Evolutionary conservation across 1,140 invertebrate genomes (phyloP).

Genomic region (Ditylenchus dipsaci): DNA sequence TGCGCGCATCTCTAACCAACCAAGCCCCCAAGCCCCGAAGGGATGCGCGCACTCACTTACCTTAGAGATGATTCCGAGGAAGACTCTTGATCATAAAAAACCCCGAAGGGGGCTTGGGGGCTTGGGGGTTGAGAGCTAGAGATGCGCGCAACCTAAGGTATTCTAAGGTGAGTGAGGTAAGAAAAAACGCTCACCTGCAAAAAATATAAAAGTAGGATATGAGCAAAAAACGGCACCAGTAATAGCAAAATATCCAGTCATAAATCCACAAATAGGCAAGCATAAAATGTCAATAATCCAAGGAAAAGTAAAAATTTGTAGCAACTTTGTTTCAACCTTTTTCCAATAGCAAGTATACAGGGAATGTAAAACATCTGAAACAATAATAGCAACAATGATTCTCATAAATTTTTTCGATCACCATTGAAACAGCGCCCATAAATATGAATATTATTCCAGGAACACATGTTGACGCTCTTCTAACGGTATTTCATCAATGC

Average conservation of each 20-base stretch:
- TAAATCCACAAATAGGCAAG: constrained; percentile 14
- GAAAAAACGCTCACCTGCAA: constrained; percentile 8
- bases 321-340: constrained; percentile 26
- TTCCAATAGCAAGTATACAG: constrained; percentile 26
- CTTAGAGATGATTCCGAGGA: too few relatives aligned
- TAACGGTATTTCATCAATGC: constrained; percentile 16
- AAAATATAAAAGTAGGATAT: constrained; percentile 18
- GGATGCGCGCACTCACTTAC: too few relatives aligned
- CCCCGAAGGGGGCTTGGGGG: too few relatives aligned
- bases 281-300: constrained; percentile 34
- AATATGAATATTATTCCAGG: not conserved
- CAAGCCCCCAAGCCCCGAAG: too few relatives aligned
- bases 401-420: not conserved
- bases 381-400: constrained; percentile 9
- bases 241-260: constrained; percentile 27
- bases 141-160: too few relatives aligned
- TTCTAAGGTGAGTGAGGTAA: too few relatives aligned
- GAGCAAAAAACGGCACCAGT: constrained; percentile 25
- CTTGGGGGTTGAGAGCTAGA: too few relatives aligned
- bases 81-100: too few relatives aligned
- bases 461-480: not conserved
- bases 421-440: not conserved
- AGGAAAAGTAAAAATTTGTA: constrained; percentile 31
- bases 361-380: constrained; percentile 23
- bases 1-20: too few relatives aligned